Percentiles rank a stretch among this genome's conserved stretches.
Conservation (phyloP, 1,140 invertebrate genomes). For the Laupala kohalensis region DNA sequence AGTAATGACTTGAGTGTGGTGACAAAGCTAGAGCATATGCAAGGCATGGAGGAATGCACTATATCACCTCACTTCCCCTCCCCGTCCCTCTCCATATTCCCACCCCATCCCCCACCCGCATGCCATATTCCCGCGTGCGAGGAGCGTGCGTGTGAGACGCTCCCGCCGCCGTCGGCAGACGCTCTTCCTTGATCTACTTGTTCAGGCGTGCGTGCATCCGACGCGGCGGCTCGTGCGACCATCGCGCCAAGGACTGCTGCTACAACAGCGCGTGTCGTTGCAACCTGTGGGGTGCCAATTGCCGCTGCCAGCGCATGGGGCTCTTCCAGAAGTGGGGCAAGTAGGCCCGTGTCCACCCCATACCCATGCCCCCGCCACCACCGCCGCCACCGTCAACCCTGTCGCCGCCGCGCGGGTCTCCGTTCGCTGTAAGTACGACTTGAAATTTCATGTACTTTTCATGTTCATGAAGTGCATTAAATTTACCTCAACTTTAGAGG, state of each 20-base stretch:
- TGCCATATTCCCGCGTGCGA: neutral
- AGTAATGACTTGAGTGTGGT: too few species aligned
- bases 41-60: too few species aligned
- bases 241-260: conserved; percentile 74
- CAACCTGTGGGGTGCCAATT: conserved; percentile 84
- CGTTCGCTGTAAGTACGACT: too few species aligned
- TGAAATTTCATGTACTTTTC: too few species aligned
- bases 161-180: conserved; percentile 37
- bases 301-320: conserved; percentile 75
- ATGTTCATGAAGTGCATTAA: too few species aligned
- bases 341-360: conserved; percentile 16
- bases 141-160: neutral
- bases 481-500: too few species aligned
- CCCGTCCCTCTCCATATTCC: conserved; percentile 5
- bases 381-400: too few species aligned
- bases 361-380: neutral
- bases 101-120: neutral
- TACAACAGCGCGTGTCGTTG: conserved; percentile 73
- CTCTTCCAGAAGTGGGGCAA: conserved; percentile 80
- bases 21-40: too few species aligned
- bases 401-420: too few species aligned
- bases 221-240: conserved; percentile 69
- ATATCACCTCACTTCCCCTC: too few species aligned
- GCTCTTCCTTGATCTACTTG: conserved; percentile 73
- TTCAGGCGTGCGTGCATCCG: conserved; percentile 73